Conservation (phyloP, 2,888 invertebrate genomes). For the Ichneumoninae sp. region DNA sequence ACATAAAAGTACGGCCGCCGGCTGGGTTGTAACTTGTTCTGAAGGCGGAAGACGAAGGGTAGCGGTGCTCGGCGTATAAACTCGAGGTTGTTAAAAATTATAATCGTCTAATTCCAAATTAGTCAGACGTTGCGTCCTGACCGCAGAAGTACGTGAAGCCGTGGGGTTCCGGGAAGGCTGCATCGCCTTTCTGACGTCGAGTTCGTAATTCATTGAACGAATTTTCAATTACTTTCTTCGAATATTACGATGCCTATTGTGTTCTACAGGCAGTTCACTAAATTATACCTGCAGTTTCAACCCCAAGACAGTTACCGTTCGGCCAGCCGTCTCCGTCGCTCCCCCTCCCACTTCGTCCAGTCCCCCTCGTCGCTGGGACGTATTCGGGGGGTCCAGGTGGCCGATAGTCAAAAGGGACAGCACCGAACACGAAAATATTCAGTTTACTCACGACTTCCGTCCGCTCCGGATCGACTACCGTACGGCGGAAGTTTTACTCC, state of each 20-base stretch:
- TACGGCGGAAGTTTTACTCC: not conserved
- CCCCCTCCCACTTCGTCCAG: conserved; percentile 10
- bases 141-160: not conserved
- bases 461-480: not conserved
- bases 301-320: not conserved
- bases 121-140: not conserved
- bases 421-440: conserved; percentile 1
- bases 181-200: not conserved
- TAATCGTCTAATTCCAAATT: not conserved
- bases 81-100: not conserved
- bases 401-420: conserved; percentile 34
- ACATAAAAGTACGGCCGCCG: not conserved
- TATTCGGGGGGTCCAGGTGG: conserved; percentile 26
- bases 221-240: conserved; percentile 1
- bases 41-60: not conserved
- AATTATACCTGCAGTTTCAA: conserved; percentile 11
- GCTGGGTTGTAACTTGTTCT: not conserved
- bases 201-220: not conserved
- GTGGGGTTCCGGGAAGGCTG: not conserved
- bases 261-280: not conserved
- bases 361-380: conserved; percentile 13
- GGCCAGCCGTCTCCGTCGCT: not conserved
- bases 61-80: not conserved
- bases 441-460: conserved; percentile 20
- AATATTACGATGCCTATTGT: not conserved